Evolutionary conservation across 2,113 vertebrate genomes (phyloP).

Genomic region (Brienomyrus longianalis): DNA sequence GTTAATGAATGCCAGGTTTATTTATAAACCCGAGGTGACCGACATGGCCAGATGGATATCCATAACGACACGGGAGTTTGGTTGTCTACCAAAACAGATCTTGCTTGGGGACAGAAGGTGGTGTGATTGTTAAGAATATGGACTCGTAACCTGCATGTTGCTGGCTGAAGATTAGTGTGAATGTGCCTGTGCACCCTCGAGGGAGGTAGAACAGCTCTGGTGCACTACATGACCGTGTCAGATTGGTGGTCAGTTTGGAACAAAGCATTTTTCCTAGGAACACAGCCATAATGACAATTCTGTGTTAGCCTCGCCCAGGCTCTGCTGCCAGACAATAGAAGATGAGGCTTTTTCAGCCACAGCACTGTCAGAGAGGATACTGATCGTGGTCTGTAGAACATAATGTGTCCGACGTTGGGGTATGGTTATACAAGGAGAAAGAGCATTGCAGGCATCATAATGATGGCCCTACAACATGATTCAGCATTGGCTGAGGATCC

Average conservation of each 20-base stretch:
- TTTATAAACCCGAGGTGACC: background rate
- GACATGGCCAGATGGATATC: constrained; percentile 1
- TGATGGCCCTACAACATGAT: background rate
- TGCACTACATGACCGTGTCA: background rate
- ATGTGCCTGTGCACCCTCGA: background rate
- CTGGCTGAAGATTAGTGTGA: background rate
- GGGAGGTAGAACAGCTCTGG: background rate
- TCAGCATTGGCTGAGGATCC: background rate
- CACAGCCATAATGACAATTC: background rate
- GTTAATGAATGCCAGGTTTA: background rate
- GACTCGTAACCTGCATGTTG: background rate
- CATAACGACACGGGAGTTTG: background rate
- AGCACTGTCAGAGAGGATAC: background rate
- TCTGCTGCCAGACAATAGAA: background rate
- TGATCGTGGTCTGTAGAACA: background rate
- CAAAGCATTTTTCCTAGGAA: background rate
- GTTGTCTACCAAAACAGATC: background rate
- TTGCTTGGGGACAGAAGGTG: background rate
- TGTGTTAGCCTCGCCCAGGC: background rate
- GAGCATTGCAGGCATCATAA: background rate
- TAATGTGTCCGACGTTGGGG: background rate
- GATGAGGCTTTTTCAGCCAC: background rate
- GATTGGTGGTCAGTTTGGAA: background rate
- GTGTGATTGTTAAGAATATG: background rate
- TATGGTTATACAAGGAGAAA: background rate